phyloP scores from a whole-genome alignment of 2,797 vertebrate genomes.

The Enoplosus armatus region DNA sequence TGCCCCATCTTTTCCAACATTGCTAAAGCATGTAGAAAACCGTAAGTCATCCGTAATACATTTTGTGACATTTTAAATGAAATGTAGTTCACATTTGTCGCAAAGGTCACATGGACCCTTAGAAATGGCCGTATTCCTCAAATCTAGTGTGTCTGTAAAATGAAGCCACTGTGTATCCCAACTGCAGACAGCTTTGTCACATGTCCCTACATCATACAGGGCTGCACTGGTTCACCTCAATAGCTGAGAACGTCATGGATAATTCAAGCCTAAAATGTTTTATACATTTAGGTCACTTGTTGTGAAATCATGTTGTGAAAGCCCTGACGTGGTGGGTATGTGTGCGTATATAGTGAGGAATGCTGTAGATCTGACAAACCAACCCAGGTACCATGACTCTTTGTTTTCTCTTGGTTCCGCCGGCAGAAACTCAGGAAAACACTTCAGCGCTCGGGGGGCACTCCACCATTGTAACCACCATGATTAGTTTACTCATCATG shows the following conservation, averaged over 20 bases:
- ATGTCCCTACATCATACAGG: not conserved
- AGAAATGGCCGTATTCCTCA: not conserved
- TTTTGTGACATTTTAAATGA: not conserved
- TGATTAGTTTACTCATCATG: not conserved
- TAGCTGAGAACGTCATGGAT: slow-evolving; percentile 13
- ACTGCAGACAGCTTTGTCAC: not conserved
- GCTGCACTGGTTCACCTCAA: not conserved
- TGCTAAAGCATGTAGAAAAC: not conserved
- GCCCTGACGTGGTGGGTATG: not conserved
- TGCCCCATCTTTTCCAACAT: too few relatives aligned
- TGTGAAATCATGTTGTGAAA: slow-evolving; percentile 33
- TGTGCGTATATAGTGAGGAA: too few relatives aligned
- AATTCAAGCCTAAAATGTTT: slow-evolving; percentile 21
- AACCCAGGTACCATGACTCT: not conserved
- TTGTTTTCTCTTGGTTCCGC: not conserved
- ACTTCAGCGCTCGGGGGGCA: not conserved
- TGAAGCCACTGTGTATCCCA: not conserved
- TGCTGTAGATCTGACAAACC: not conserved
- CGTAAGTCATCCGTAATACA: not conserved
- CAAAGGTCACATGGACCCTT: not conserved
- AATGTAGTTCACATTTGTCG: not conserved
- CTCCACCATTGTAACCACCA: not conserved
- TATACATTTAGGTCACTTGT: slow-evolving; percentile 21
- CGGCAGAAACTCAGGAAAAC: not conserved
- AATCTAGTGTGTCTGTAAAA: not conserved